Conservation (phyloP, 2,113 vertebrate species). For the Ceuthmochares aereus region DNA sequence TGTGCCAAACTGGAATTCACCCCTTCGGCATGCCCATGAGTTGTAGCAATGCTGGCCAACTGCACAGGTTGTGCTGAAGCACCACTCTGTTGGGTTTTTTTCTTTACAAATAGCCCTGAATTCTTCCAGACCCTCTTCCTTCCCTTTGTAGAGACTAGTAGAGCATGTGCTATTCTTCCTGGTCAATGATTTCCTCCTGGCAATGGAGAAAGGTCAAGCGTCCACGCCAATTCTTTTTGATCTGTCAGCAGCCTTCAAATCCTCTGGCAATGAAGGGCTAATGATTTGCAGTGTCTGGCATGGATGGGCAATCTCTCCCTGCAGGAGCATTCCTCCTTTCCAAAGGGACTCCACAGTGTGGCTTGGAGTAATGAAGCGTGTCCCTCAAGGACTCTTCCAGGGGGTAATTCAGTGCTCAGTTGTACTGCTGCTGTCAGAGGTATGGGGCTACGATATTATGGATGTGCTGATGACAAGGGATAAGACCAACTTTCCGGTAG, state of each 20-base stretch:
- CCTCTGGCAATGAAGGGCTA: neutral
- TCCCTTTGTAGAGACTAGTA: neutral
- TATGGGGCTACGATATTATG: neutral
- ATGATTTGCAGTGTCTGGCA: slow-evolving; percentile 28
- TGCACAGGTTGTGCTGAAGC: slow-evolving; percentile 16
- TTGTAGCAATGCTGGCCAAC: neutral
- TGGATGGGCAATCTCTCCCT: slow-evolving; percentile 18
- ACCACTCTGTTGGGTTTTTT: neutral
- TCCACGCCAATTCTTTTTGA: neutral
- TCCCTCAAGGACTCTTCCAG: neutral
- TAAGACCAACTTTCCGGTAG: neutral
- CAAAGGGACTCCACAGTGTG: neutral
- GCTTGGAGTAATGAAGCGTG: neutral
- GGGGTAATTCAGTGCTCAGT: neutral
- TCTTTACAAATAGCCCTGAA: neutral
- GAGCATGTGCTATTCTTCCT: slow-evolving; percentile 25
- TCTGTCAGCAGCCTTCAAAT: slow-evolving; percentile 19
- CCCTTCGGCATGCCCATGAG: neutral
- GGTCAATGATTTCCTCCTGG: slow-evolving; percentile 48
- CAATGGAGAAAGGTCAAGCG: slow-evolving; percentile 47
- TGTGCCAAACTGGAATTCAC: neutral
- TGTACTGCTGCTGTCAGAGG: neutral
- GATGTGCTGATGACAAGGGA: neutral
- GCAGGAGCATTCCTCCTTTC: slow-evolving; percentile 32
- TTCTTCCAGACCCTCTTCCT: neutral